Conservation (phyloP, 2,888 invertebrate genomes). For the Euplagia quadripunctaria region DNA sequence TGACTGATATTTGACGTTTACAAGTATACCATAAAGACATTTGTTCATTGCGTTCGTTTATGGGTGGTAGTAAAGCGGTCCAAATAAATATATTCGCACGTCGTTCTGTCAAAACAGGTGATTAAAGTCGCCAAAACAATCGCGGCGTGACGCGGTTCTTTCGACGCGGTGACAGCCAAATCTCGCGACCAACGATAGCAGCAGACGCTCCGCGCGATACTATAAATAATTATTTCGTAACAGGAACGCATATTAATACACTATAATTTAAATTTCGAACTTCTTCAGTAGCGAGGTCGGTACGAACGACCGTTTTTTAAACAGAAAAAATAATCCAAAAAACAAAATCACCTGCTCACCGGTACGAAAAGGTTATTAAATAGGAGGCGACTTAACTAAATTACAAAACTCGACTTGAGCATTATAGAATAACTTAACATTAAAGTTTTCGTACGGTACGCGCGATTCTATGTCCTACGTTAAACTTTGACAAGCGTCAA, state of each 20-base stretch:
- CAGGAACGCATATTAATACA: constrained; percentile 80
- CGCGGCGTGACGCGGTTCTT: constrained; percentile 49
- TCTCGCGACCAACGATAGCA: constrained; percentile 43
- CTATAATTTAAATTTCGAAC: constrained; percentile 84
- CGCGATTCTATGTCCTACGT: constrained; percentile 78
- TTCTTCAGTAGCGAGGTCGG: constrained; percentile 82
- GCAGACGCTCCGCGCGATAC: constrained; percentile 67
- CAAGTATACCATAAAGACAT: constrained; percentile 83
- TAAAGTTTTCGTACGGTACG: constrained; percentile 58
- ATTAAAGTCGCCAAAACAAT: constrained; percentile 61
- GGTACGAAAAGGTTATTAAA: constrained; percentile 83
- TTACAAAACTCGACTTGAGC: constrained; percentile 85
- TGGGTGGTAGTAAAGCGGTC: constrained; percentile 70
- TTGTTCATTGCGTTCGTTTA: constrained; percentile 82
- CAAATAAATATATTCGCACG: constrained; percentile 78
- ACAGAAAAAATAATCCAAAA: constrained; percentile 61
- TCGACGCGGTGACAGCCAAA: constrained; percentile 21
- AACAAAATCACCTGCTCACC: constrained; percentile 80
- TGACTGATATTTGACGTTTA: constrained; percentile 84
- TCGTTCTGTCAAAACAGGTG: constrained; percentile 70
- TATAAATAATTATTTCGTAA: constrained; percentile 79
- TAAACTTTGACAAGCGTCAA: constrained; percentile 81
- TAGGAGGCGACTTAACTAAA: constrained; percentile 86
- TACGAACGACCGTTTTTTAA: constrained; percentile 65
- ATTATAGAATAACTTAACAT: constrained; percentile 84